Base-by-base conservation (phyloP, 1,140 invertebrate species). In the Drosophila saltans region DNA sequence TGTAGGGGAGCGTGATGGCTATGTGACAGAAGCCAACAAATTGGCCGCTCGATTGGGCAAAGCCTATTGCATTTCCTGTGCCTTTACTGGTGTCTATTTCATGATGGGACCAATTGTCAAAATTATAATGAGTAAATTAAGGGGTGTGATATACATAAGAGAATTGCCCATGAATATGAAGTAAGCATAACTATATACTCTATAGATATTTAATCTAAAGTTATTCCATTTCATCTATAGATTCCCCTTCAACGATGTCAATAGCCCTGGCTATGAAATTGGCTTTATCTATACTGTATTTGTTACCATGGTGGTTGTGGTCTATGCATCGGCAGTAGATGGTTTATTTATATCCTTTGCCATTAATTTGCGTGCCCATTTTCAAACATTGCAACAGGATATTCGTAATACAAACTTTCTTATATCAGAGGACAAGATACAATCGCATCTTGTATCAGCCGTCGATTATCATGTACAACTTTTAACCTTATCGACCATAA, bases 121-220 rank as follows among this genome's bases (percentile, higher is more conserved):
- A 59, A 79, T 82, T 26, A 59, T 78, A 9, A 52, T 63, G 56
- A 78, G 68, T 30, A 64, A 61, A 39, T 73, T 72, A 62, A 48
- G 36, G 0, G 63, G 68, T 5, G 69, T 70, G 2, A 26, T 33
- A 7, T 71, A 79, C 6, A 6, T 64, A 0, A 39, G 73, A 10
- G 90, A 91, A 24, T 45, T 90, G 30, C 90, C 90, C 5, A 91
- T 91, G 90, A 83, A 83, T 2, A 85, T 91, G 90, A 91, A 81
- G 90, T 91, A 33, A 67, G 73, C 36, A 40, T 24, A 48, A 8
- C 10, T 9, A 52, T 1, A n/a, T 16, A n/a, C 3, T 3, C 4
- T 10, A 3, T 3, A 28, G 6, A 9, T 9, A 1, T 24, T 41
- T 6, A 4, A 24, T 16, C 28, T 7, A 28, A 41, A 39, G 2